Percentiles rank a stretch among this genome's conserved stretches.
phyloP scores from a whole-genome alignment of 2,113 vertebrate genomes.

The Amphilophus citrinellus region DNA sequence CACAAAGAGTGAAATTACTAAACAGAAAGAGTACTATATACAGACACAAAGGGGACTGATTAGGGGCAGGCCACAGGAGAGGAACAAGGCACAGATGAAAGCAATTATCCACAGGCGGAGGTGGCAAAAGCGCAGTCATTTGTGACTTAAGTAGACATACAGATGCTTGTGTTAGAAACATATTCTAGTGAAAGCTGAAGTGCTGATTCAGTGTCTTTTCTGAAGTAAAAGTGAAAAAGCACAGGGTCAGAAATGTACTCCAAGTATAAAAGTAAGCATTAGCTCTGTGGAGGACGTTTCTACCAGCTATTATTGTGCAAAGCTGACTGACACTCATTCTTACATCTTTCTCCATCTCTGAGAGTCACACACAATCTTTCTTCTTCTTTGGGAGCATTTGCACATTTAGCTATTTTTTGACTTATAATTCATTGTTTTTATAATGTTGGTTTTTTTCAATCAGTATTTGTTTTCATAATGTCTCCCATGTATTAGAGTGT shows the following conservation, averaged over 20 bases:
- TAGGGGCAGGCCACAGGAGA: neutral
- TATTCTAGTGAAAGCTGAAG: too few relatives aligned
- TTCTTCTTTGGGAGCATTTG: too few relatives aligned
- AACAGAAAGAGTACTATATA: neutral
- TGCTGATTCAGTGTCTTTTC: too few relatives aligned
- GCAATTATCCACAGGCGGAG: neutral
- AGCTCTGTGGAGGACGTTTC: too few relatives aligned
- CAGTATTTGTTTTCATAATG: neutral
- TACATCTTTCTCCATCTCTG: too few relatives aligned
- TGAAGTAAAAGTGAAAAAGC: too few relatives aligned
- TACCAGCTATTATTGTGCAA: too few relatives aligned
- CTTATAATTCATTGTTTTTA: neutral
- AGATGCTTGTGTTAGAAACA: neutral
- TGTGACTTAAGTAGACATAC: neutral
- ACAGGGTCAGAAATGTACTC: too few relatives aligned
- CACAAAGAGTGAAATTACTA: neutral
- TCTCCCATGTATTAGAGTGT: fast-evolving
- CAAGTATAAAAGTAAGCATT: too few relatives aligned
- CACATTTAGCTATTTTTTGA: neutral
- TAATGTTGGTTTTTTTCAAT: neutral
- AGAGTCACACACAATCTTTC: too few relatives aligned
- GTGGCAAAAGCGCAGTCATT: neutral
- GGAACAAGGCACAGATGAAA: neutral
- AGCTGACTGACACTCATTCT: too few relatives aligned
- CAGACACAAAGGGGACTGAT: neutral